Evolutionary conservation across 2,888 invertebrate species (phyloP), one percentile per base, ranked within the genome.

Genomic region (Agapostemon virescens): DNA sequence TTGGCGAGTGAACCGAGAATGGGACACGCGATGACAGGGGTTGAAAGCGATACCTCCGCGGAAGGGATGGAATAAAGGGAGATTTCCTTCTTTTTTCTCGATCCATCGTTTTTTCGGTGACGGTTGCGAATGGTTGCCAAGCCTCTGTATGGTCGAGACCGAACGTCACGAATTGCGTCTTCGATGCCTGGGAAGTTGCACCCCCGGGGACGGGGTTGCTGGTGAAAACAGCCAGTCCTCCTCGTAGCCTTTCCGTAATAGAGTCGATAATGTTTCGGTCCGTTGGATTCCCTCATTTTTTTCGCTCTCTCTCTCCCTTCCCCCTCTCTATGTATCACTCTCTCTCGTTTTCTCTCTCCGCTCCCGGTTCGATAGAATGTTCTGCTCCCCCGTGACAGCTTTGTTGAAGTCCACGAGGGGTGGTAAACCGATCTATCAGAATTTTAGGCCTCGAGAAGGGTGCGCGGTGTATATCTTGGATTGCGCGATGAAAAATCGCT

Each of bases 251-350:
- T 23, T 45, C 23, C 55, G 66, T 81, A 81, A 81, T 81, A 79
- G 67, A 70, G 79, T 61, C 79, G 80, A 79, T 81, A 81, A 81
- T 78, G 67, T 79, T 67, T 66, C 73, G 55, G 58, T 69, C 38
- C 42, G n/a, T 30, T 23, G n/a, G 36, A 6, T n/a, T 58, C 36
- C 49, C 11, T 70, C 40, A 36, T 42, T 38, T n/a, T 13, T 1
- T 58, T 38, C n/a, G n/a, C 20, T 45, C 9, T 20, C 45, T 2
- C 5, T 42, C 17, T 42, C n/a, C n/a, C n/a, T n/a, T n/a, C n/a
- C n/a, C n/a, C n/a, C n/a, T n/a, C n/a, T n/a, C n/a, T n/a, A n/a
- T n/a, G n/a, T n/a, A n/a, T n/a, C n/a, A n/a, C n/a, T n/a, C 42
- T 40, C 11, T 40, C 20, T 17, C 2, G 20, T 1, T n/a, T 3